phyloP scores from a whole-genome alignment of 2,113 vertebrate genomes.

The Girardinichthys multiradiatus region DNA sequence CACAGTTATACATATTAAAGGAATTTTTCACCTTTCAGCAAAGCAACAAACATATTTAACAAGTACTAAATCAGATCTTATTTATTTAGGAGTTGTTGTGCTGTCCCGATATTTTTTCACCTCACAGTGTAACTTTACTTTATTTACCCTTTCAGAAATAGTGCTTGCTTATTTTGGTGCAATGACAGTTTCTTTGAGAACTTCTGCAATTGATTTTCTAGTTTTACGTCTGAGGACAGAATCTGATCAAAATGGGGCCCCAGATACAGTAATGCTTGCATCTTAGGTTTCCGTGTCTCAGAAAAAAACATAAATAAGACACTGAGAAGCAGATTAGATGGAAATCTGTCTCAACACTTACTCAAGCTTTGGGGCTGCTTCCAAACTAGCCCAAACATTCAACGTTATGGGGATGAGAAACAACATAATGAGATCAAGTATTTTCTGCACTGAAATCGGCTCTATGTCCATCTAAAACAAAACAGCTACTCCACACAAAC shows the following conservation, averaged over 20 bases:
- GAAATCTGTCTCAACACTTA: no score
- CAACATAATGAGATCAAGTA: not conserved
- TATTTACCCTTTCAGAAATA: no score
- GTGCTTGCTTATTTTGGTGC: no score
- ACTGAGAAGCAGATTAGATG: not conserved
- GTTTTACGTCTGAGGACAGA: not conserved
- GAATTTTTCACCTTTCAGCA: no score
- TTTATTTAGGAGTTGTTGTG: no score
- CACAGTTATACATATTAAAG: no score
- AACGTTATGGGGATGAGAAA: not conserved
- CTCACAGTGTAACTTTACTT: no score
- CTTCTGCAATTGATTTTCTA: not conserved
- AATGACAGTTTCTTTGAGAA: not conserved
- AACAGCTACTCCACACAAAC: not conserved
- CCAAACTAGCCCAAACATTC: not conserved
- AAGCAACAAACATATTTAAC: no score
- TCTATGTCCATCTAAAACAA: not conserved
- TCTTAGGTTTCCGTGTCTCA: conserved; percentile 10
- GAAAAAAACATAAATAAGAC: not conserved
- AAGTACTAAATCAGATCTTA: no score
- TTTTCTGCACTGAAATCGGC: not conserved
- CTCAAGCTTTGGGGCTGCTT: not conserved
- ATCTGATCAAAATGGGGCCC: conserved; percentile 1
- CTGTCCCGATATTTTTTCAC: no score
- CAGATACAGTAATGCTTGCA: conserved; percentile 10